Conservation (phyloP, 2,113 vertebrate species). For the Prinia subflava region DNA sequence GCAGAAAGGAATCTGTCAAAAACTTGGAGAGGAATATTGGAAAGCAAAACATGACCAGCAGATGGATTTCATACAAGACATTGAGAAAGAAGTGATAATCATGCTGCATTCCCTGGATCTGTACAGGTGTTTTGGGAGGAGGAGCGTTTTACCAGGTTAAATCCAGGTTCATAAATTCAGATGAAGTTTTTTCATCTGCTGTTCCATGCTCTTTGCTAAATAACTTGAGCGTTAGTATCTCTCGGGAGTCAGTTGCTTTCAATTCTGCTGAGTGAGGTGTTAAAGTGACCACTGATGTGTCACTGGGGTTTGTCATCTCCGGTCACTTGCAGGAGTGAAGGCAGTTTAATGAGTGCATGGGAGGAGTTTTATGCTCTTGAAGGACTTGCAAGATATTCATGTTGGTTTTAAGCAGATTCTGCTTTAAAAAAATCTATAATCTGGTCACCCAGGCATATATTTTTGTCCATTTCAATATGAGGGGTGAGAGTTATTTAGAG, state of each 20-base stretch:
- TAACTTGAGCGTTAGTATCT: background rate
- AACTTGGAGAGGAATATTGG: background rate
- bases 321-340: background rate
- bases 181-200: background rate
- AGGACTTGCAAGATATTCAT: background rate
- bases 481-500: background rate
- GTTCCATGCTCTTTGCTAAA: background rate
- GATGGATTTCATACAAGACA: background rate
- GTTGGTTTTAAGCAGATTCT: background rate
- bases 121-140: background rate
- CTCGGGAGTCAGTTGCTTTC: background rate
- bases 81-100: background rate
- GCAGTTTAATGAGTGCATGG: background rate
- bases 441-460: background rate
- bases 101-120: background rate
- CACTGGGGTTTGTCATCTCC: background rate
- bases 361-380: background rate
- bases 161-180: background rate
- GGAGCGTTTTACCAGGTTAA: background rate
- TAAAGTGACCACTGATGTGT: background rate
- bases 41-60: background rate
- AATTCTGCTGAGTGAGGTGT: background rate
- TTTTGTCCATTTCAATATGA: background rate
- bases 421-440: background rate
- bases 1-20: background rate